These are phyloP conservation scores for Trichosurus vulpecula DNA, from an alignment of 2,797 vertebrate genomes.

Conservation along the genomic window DNA sequence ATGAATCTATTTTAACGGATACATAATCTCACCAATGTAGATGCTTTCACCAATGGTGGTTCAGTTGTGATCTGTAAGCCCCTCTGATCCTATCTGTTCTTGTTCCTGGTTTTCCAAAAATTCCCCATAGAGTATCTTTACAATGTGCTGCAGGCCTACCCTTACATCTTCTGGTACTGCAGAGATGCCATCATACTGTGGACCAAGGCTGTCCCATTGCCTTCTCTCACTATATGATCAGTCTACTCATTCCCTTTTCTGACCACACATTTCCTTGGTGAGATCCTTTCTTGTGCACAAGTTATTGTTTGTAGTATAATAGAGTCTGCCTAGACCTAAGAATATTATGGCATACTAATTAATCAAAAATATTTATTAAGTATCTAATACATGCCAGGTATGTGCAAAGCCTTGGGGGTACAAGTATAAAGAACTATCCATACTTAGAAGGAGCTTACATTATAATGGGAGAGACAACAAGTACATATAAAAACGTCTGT, in stretches of 20 bases:
- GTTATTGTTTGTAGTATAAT: not conserved
- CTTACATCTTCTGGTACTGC: not conserved
- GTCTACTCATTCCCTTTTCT: not conserved
- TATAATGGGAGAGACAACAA: not conserved
- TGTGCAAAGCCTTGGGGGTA: not conserved
- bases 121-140: not conserved
- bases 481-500: not conserved
- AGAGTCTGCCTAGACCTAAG: not conserved
- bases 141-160: not conserved
- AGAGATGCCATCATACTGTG: not conserved
- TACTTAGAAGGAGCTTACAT: not conserved
- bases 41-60: not conserved
- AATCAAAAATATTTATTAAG: not conserved
- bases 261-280: not conserved
- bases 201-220: not conserved
- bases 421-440: not conserved
- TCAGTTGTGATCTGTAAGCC: not conserved
- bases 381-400: not conserved
- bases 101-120: not conserved
- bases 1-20: not conserved
- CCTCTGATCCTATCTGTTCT: not conserved
- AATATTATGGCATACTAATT: not conserved
- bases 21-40: not conserved
- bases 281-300: no score
- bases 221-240: not conserved